Conservation (phyloP, 2,888 invertebrate species). For the Andrena trimmerana region DNA sequence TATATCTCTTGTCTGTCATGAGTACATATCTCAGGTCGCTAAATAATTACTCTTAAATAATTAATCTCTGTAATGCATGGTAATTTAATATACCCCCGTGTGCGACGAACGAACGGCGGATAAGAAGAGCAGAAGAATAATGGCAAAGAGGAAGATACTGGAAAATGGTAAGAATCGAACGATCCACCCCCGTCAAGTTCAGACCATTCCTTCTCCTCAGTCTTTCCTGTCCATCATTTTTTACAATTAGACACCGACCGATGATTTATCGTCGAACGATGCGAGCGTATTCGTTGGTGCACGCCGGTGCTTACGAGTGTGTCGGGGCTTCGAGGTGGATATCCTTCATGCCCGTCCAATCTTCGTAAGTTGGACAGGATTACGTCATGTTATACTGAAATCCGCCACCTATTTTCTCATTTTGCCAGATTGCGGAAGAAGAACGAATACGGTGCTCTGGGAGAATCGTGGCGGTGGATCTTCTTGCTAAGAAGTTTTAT, state of each 20-base stretch:
- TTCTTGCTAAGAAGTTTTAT: constrained; percentile 29
- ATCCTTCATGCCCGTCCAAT: constrained; percentile 23
- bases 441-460: not conserved
- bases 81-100: constrained; percentile 13
- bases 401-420: constrained; percentile 26
- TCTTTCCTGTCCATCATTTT: constrained; percentile 29
- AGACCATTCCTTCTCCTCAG: constrained; percentile 8
- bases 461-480: not conserved
- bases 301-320: not conserved
- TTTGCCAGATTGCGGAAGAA: not conserved
- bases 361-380: constrained; percentile 1
- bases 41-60: constrained; percentile 1
- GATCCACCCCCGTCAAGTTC: constrained; percentile 22
- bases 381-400: not conserved
- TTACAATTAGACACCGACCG: constrained; percentile 38
- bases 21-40: not conserved
- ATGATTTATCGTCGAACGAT: constrained; percentile 41
- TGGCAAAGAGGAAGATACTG: not conserved
- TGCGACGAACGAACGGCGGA: not conserved
- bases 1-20: too few relatives aligned
- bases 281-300: not conserved
- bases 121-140: constrained; percentile 10
- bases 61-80: not conserved
- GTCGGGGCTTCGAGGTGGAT: not conserved
- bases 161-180: constrained; percentile 11